A percentile compares a stretch with the other conserved stretches of the same genome.
These are phyloP conservation scores for Rattus norvegicus DNA, from an alignment of 2,113 vertebrate species.

Conservation along the genomic window DNA sequence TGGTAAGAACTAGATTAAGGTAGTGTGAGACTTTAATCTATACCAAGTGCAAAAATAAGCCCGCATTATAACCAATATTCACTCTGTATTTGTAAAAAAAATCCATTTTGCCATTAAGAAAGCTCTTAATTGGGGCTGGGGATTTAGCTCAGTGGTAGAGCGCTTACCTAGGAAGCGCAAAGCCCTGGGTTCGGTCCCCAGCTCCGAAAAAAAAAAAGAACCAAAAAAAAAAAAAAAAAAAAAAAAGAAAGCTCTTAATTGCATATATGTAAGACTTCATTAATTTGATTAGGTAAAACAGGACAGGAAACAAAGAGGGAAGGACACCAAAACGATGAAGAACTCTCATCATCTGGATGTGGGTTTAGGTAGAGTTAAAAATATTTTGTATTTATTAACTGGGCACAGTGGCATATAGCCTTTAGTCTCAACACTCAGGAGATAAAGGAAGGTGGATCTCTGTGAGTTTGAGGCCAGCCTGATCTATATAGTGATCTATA, in stretches of 20 bases:
- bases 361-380: background rate
- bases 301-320: background rate
- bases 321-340: background rate
- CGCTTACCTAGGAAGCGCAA: no score
- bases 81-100: slow-evolving; percentile 30
- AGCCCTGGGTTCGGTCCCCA: no score
- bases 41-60: slow-evolving; percentile 53
- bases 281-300: slow-evolving; percentile 1
- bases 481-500: background rate
- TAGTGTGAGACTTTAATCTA: slow-evolving; percentile 45
- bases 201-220: no score
- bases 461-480: background rate
- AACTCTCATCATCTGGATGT: background rate
- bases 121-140: slow-evolving; percentile 33
- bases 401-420: background rate
- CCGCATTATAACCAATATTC: slow-evolving; percentile 31
- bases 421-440: background rate
- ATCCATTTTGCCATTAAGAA: background rate
- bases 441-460: background rate
- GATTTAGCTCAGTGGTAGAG: no score
- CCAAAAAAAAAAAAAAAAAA: no score
- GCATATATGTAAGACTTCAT: background rate
- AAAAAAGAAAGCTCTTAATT: slow-evolving; percentile 36
- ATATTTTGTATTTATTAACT: background rate
- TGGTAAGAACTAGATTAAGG: slow-evolving; percentile 32